These are phyloP conservation scores for Sebastes aleutianus DNA, from an alignment of 2,797 vertebrate species.

Conservation along the genomic window DNA sequence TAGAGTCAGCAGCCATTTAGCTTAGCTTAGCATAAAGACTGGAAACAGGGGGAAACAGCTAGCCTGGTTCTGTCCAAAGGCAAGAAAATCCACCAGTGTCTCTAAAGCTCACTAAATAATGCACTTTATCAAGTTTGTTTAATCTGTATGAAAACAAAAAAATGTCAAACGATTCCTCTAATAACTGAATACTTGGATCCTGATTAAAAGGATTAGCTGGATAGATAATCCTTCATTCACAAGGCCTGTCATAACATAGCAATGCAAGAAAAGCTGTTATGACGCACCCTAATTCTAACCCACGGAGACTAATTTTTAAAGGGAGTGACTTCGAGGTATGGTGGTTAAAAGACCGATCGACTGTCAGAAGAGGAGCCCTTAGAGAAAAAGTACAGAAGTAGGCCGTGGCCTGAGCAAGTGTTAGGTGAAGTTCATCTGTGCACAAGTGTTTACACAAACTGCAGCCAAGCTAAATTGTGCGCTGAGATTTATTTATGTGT, in stretches of 20 bases:
- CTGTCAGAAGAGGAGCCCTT: conserved; percentile 3
- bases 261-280: background rate
- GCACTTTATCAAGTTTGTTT: background rate
- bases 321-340: background rate
- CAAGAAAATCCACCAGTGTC: background rate
- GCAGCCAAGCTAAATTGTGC: conserved; percentile 72
- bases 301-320: conserved; percentile 14
- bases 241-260: background rate
- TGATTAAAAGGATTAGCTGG: conserved; percentile 2
- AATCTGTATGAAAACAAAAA: background rate
- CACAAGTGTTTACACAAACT: conserved; percentile 73
- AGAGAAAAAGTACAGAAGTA: conserved; percentile 53
- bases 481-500: conserved; percentile 79
- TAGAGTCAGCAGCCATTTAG: background rate
- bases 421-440: conserved; percentile 76
- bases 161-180: background rate
- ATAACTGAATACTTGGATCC: background rate
- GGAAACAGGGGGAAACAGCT: background rate
- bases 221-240: background rate
- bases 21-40: background rate
- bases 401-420: conserved; percentile 63
- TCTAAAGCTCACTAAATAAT: background rate
- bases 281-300: background rate
- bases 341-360: background rate
- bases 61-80: background rate